Evolutionary conservation across 1,140 invertebrate genomes (phyloP).

Genomic region (Papilio glaucus): DNA sequence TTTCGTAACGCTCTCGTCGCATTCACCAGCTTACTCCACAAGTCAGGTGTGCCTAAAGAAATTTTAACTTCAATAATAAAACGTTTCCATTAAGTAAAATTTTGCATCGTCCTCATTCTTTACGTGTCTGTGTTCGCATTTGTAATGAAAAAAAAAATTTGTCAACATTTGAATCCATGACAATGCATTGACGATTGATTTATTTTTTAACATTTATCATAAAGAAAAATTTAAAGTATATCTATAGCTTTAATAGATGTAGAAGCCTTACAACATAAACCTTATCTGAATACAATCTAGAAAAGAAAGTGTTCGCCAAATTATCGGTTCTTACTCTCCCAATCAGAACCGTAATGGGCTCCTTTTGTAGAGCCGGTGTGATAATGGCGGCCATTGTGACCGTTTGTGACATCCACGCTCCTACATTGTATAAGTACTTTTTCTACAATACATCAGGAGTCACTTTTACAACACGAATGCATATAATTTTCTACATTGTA

Average conservation of each 20-base stretch:
- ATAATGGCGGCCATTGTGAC: not conserved
- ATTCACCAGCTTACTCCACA: too few relatives aligned
- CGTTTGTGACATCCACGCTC: not conserved
- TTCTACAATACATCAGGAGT: not conserved
- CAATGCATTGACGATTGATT: too few relatives aligned
- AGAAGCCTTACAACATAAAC: not conserved
- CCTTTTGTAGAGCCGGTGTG: slow-evolving; percentile 12
- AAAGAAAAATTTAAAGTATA: not conserved
- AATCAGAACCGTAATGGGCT: slow-evolving; percentile 19
- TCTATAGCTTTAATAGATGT: not conserved
- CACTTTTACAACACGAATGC: not conserved
- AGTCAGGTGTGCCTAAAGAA: too few relatives aligned
- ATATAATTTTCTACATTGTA: too few relatives aligned
- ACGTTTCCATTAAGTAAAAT: too few relatives aligned
- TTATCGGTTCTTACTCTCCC: slow-evolving; percentile 4
- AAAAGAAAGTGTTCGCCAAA: slow-evolving; percentile 17
- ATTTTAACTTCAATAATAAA: too few relatives aligned
- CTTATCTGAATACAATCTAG: slow-evolving; percentile 22
- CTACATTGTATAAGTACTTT: not conserved
- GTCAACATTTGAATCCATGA: too few relatives aligned
- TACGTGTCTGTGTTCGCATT: too few relatives aligned
- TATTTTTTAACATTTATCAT: not conserved
- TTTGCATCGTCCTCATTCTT: too few relatives aligned
- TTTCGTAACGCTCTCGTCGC: too few relatives aligned
- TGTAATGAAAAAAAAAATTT: too few relatives aligned